Evolutionary conservation across 2,113 vertebrate genomes (phyloP).

Genomic region (Dipodomys spectabilis): DNA sequence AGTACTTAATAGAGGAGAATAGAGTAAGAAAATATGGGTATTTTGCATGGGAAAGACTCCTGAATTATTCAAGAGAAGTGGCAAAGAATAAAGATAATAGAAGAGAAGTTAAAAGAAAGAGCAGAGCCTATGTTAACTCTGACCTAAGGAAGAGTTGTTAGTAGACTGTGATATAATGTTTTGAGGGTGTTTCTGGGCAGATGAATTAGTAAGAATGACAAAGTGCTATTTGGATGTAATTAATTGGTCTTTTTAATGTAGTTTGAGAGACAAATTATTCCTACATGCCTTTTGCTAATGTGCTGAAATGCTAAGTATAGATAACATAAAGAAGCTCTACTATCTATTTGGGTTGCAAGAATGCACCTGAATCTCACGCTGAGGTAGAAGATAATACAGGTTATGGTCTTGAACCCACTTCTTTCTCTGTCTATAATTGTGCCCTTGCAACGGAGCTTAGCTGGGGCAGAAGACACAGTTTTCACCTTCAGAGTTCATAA

Average conservation of each 20-base stretch:
- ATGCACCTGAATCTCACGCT: background rate
- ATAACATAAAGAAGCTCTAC: background rate
- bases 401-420: background rate
- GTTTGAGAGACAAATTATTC: background rate
- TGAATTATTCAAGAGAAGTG: background rate
- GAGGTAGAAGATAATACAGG: background rate
- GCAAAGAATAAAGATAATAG: background rate
- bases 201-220: background rate
- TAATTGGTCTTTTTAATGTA: background rate
- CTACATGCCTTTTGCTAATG: background rate
- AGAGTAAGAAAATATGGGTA: background rate
- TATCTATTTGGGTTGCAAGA: background rate
- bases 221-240: background rate
- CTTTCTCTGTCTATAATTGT: background rate
- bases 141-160: background rate
- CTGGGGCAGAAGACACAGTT: background rate
- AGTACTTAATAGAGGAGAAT: background rate
- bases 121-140: accelerated
- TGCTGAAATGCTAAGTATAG: background rate
- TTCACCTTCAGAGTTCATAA: background rate
- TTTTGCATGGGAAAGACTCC: background rate
- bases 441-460: background rate
- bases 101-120: background rate
- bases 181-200: background rate
- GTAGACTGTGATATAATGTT: background rate